Percentiles rank a stretch among this genome's conserved stretches.
Evolutionary conservation across 2,888 invertebrate species (phyloP).

Genomic region (Nipponacmea schrenckii): DNA sequence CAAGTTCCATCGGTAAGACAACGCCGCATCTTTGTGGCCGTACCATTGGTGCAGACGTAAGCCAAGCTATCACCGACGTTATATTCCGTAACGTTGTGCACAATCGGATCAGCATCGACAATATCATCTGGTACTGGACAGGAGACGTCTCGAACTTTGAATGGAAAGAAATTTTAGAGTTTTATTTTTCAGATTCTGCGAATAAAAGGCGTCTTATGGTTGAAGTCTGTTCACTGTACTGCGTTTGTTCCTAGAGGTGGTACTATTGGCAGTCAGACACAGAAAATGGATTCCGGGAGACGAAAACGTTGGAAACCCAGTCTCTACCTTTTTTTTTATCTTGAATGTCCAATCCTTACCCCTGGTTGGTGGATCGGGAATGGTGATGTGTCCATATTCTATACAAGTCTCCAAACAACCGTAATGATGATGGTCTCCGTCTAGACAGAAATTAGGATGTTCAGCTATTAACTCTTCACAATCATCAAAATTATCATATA

Average conservation of each 20-base stretch:
- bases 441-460: background rate
- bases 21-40: background rate
- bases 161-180: too few species aligned
- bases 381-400: background rate
- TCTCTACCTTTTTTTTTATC: too few species aligned
- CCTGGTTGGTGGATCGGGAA: background rate
- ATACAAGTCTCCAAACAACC: background rate
- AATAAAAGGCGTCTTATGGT: too few species aligned
- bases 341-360: too few species aligned
- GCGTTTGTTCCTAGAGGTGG: too few species aligned
- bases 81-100: background rate
- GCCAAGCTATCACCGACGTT: background rate
- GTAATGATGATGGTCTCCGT: background rate
- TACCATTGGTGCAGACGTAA: background rate
- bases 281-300: too few species aligned
- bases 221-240: too few species aligned
- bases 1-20: conserved; percentile 13
- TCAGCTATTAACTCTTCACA: background rate
- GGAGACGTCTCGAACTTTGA: background rate
- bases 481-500: conserved; percentile 14
- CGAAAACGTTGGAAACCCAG: too few species aligned
- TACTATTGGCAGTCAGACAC: too few species aligned
- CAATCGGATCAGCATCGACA: background rate
- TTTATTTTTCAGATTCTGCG: too few species aligned
- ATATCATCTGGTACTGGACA: background rate